Evolutionary conservation across 2,113 vertebrate species (phyloP).

Genomic region (Neomonachus schauinslandi): DNA sequence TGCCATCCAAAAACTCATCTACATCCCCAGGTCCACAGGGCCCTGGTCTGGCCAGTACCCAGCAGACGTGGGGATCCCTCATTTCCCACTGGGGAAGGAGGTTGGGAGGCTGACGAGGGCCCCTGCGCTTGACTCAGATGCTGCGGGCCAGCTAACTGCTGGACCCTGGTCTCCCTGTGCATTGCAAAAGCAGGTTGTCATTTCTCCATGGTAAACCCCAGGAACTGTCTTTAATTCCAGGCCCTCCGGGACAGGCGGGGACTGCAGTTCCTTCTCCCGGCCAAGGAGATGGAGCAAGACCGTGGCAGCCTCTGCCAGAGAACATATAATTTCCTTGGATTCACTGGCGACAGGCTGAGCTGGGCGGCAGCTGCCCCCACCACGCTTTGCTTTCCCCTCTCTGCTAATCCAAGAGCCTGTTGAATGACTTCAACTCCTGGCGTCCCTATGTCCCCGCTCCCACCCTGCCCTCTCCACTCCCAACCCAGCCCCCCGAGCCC

Average conservation of each 20-base stretch:
- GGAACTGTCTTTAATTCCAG: conserved; percentile 41
- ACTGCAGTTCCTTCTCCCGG: not conserved
- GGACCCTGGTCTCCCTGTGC: not conserved
- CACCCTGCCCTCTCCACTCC: conserved; percentile 56
- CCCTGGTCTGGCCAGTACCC: not conserved
- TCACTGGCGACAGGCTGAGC: conserved; percentile 58
- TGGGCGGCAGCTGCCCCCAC: not conserved
- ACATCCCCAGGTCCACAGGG: not conserved
- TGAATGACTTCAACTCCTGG: conserved; percentile 61
- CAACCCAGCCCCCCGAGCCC: not conserved
- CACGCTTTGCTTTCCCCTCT: not conserved
- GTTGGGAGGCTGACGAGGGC: not conserved
- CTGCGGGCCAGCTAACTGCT: not conserved
- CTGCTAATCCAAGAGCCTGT: not conserved
- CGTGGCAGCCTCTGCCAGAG: conserved; percentile 35
- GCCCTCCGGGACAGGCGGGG: conserved; percentile 12
- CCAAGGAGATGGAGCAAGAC: conserved; percentile 62
- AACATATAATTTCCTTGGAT: conserved; percentile 76
- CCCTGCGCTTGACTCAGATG: not conserved
- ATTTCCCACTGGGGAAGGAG: conserved; percentile 32
- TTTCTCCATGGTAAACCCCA: conserved; percentile 67
- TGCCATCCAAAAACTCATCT: not conserved
- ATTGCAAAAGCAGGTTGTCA: conserved; percentile 47
- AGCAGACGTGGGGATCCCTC: conserved; percentile 30
- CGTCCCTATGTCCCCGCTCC: not conserved